Evolutionary conservation across 2,888 invertebrate species (phyloP).

Genomic region (Drosophila pullipes): DNA sequence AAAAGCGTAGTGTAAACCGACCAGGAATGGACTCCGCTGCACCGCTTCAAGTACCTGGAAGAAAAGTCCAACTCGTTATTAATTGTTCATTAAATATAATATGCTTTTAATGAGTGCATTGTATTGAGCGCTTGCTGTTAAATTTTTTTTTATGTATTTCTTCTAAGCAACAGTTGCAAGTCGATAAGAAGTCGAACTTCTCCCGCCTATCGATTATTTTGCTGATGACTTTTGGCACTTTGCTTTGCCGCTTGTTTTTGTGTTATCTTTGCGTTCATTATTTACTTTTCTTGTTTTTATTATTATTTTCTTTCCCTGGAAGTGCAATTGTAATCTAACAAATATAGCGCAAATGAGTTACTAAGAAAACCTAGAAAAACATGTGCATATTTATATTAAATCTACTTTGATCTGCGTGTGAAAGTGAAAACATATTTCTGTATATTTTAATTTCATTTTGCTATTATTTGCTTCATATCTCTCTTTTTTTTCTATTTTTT

Average conservation of each 20-base stretch:
- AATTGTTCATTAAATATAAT: background rate
- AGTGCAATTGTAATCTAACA: background rate
- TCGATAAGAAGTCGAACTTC: background rate
- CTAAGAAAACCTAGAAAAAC: background rate
- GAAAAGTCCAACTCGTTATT: slow-evolving; percentile 2
- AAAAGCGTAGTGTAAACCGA: slow-evolving; percentile 99
- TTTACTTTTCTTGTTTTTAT: slow-evolving; percentile 29
- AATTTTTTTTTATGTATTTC: background rate
- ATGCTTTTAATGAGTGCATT: background rate
- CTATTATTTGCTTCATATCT: slow-evolving; percentile 38
- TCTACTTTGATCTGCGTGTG: background rate
- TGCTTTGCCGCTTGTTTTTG: slow-evolving; percentile 16
- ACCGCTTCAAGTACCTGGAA: slow-evolving; percentile 95
- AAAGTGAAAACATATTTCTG: slow-evolving; percentile 40
- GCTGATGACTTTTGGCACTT: slow-evolving; percentile 2
- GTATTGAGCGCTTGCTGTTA: background rate
- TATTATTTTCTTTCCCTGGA: slow-evolving; percentile 16
- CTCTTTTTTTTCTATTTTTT: slow-evolving; percentile 47
- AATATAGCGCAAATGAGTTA: background rate
- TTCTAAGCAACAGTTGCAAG: background rate
- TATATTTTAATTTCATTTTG: slow-evolving; percentile 16
- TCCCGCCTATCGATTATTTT: slow-evolving; percentile 23
- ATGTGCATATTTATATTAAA: background rate
- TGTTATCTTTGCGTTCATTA: slow-evolving; percentile 21
- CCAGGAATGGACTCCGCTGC: slow-evolving; percentile 97